Evolutionary conservation across 2,888 invertebrate genomes (phyloP), one percentile per base, ranked within the genome.

Genomic region (Cyrtodaria siliqua): DNA sequence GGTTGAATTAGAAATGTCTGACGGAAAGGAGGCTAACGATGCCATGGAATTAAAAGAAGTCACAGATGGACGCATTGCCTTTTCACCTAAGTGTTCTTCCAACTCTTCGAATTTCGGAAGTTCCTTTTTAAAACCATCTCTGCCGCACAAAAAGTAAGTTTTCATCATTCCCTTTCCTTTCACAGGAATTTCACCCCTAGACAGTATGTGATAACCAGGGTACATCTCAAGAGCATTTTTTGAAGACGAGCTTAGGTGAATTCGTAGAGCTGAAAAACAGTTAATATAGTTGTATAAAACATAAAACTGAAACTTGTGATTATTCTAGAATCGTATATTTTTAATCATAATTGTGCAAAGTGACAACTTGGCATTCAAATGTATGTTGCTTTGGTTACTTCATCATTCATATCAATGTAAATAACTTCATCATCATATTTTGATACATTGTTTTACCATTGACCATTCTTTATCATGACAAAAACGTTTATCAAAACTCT

Each of bases 141-240:
- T 84, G 6, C 90, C 90, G 9, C 77, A 63, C 23, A 98, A 94
- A 92, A 97, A 97, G 91, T 97, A 97, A 0, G 97, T 97, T 14
- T 97, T 97, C 97, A 97, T 97, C 89, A 97, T 96, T 0, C 97
- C 97, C 92, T 97, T 97, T 0, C 97, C 97, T 91, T 97, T 97
- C 0, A 97, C 97, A 92, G 96, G 96, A 2, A 97, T 97, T 90
- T 96, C 88, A 18, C 90, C 90, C 2, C 90, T 82, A 44, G 84
- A 80, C 12, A 83, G 67, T 12, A 89, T 52, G 33, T 85, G 75
- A 67, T 89, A 90, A 0, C 88, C 88, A 1, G 68, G 52, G 33
- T 82, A 87, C n/a, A 80, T 70, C n/a, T 80, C 78, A 23, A 88
- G 68, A 4, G 81, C 83, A 18, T 83, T 73, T 26, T 82, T 83